Percentiles rank a stretch among this genome's conserved stretches.
These are phyloP conservation scores for Choreutis nemorana DNA, from an alignment of 2,888 invertebrate genomes.

Conservation along the genomic window DNA sequence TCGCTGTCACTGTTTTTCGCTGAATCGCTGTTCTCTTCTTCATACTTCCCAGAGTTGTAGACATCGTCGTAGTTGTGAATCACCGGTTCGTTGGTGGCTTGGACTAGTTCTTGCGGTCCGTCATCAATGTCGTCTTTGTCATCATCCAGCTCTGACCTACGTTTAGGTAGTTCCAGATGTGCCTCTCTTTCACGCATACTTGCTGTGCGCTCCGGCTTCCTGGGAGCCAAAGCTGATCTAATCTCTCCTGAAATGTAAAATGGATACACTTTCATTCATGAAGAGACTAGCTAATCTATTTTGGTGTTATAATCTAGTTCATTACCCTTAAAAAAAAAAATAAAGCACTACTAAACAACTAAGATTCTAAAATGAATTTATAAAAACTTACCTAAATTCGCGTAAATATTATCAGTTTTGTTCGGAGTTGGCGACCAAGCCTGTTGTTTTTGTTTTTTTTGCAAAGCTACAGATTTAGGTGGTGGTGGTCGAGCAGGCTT, in stretches of 20 bases:
- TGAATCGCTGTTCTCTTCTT: constrained; percentile 49
- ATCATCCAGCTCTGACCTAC: constrained; percentile 54
- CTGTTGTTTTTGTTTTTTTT: constrained; percentile 68
- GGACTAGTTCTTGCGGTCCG: constrained; percentile 46
- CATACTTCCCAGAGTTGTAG: constrained; percentile 52
- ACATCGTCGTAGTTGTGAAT: constrained; percentile 60
- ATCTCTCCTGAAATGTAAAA: constrained; percentile 72
- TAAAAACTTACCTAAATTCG: constrained; percentile 79
- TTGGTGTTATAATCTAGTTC: too few species aligned
- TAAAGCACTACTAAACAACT: too few species aligned
- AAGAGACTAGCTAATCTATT: too few species aligned
- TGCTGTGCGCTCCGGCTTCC: constrained; percentile 86
- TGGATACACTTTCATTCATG: too few species aligned
- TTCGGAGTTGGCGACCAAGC: constrained; percentile 41
- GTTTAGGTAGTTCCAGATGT: constrained; percentile 67
- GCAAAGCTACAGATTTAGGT: constrained; percentile 72
- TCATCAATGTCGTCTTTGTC: constrained; percentile 62
- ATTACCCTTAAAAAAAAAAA: too few species aligned
- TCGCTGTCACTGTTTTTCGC: constrained; percentile 68
- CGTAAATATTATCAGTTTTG: constrained; percentile 73
- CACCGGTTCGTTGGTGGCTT: constrained; percentile 53
- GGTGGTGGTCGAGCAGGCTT: constrained; percentile 78
- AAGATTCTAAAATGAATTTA: too few species aligned
- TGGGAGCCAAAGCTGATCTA: constrained; percentile 80
- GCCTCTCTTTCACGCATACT: constrained; percentile 85